Evolutionary conservation across 1,140 invertebrate genomes (phyloP).

Genomic region (Pachypsylla venusta): DNA sequence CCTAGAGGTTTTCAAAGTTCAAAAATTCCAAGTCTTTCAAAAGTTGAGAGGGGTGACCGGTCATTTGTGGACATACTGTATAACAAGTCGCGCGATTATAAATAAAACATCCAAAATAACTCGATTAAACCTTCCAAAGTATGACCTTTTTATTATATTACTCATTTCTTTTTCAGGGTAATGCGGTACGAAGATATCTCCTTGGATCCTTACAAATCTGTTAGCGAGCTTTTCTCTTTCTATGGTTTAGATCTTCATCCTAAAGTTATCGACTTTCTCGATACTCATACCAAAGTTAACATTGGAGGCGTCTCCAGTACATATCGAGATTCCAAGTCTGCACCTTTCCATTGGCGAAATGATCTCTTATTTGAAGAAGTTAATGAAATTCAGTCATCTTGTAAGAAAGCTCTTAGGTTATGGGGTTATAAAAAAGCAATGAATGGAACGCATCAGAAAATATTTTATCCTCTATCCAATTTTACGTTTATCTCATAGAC

Average conservation of each 20-base stretch:
- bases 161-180: conserved; percentile 47
- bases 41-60: too few species aligned
- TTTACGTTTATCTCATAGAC: conserved; percentile 1
- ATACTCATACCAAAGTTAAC: conserved; percentile 62
- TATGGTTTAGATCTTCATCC: conserved; percentile 54
- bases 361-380: conserved; percentile 51
- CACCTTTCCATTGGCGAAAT: conserved; percentile 69
- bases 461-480: conserved; percentile 36
- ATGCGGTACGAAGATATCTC: conserved; percentile 75
- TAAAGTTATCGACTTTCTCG: conserved; percentile 52
- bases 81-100: too few species aligned
- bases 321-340: conserved; percentile 60
- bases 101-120: too few species aligned
- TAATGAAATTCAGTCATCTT: conserved; percentile 44
- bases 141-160: too few species aligned
- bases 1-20: too few species aligned
- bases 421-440: conserved; percentile 57
- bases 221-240: conserved; percentile 56
- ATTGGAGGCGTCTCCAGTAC: conserved; percentile 68
- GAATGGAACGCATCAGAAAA: conserved; percentile 37
- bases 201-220: conserved; percentile 50
- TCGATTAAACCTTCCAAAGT: too few species aligned
- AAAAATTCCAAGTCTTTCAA: too few species aligned
- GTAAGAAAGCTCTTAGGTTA: conserved; percentile 54
- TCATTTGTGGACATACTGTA: too few species aligned